Evolutionary conservation across 2,888 invertebrate species (phyloP).

Genomic region (Cetonia aurata): DNA sequence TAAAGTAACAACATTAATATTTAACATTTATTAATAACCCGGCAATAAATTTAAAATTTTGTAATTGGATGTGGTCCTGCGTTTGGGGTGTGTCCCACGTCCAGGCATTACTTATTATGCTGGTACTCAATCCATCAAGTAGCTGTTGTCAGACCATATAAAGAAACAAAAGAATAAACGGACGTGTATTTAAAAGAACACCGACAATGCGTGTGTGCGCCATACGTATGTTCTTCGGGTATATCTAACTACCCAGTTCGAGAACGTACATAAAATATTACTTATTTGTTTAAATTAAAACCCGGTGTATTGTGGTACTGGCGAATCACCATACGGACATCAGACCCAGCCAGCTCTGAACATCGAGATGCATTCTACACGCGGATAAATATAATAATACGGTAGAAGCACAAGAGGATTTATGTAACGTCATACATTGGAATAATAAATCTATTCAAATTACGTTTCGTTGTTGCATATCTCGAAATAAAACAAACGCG

Average conservation of each 20-base stretch:
- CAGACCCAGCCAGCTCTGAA: background rate
- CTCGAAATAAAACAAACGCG: constrained; percentile 58
- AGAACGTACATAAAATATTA: constrained; percentile 34
- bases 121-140: constrained; percentile 50
- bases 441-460: constrained; percentile 47
- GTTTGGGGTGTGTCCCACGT: constrained; percentile 48
- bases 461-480: constrained; percentile 49
- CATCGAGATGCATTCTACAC: background rate
- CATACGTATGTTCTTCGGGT: background rate
- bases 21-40: constrained; percentile 19
- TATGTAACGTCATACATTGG: constrained; percentile 43
- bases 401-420: constrained; percentile 39
- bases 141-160: constrained; percentile 48
- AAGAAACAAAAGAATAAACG: constrained; percentile 47
- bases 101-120: constrained; percentile 49
- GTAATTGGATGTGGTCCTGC: constrained; percentile 30
- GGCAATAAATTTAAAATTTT: constrained; percentile 31
- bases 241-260: constrained; percentile 9
- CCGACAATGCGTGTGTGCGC: constrained; percentile 33
- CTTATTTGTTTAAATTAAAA: constrained; percentile 37
- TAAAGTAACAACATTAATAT: background rate
- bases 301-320: constrained; percentile 1
- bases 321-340: background rate
- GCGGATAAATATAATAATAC: constrained; percentile 31
- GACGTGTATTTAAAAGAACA: constrained; percentile 33